A percentile compares a stretch with the other conserved stretches of the same genome.
Conservation (phyloP, 1,140 invertebrate genomes). For the Chironomus striatipennis region DNA sequence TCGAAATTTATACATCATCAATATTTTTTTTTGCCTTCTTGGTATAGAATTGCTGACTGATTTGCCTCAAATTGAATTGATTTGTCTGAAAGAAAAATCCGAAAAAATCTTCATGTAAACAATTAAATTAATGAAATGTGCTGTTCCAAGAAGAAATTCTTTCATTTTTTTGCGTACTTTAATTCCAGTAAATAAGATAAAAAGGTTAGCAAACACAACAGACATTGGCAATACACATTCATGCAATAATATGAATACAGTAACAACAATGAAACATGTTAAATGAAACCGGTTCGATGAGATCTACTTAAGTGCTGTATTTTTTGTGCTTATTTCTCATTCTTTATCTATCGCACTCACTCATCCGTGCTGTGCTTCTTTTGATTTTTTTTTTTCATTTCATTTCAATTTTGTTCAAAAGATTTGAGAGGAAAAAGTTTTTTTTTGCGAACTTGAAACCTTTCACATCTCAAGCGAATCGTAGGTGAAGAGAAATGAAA, state of each 20-base stretch:
- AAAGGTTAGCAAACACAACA: too few species aligned
- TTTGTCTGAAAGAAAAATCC: too few species aligned
- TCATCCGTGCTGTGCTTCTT: not conserved
- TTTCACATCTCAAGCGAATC: not conserved
- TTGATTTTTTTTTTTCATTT: not conserved
- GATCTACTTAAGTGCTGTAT: not conserved
- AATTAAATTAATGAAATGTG: too few species aligned
- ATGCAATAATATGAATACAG: not conserved
- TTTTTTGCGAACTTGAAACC: constrained; percentile 7
- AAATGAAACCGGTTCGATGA: not conserved
- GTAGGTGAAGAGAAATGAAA: too few species aligned
- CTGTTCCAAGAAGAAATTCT: too few species aligned
- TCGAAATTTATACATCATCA: too few species aligned
- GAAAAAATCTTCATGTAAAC: too few species aligned
- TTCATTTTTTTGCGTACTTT: too few species aligned
- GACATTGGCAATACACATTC: not conserved
- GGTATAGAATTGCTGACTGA: too few species aligned
- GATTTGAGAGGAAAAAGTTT: not conserved
- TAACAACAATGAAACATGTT: not conserved
- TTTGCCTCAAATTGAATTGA: too few species aligned
- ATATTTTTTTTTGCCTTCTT: too few species aligned
- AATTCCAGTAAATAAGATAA: too few species aligned
- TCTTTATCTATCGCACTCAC: not conserved
- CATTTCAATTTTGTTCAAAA: not conserved
- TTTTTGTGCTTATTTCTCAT: not conserved